Percentiles rank a stretch among this genome's conserved stretches.
These are phyloP conservation scores for Leptopilina boulardi DNA, from an alignment of 1,140 invertebrate genomes.

Conservation along the genomic window DNA sequence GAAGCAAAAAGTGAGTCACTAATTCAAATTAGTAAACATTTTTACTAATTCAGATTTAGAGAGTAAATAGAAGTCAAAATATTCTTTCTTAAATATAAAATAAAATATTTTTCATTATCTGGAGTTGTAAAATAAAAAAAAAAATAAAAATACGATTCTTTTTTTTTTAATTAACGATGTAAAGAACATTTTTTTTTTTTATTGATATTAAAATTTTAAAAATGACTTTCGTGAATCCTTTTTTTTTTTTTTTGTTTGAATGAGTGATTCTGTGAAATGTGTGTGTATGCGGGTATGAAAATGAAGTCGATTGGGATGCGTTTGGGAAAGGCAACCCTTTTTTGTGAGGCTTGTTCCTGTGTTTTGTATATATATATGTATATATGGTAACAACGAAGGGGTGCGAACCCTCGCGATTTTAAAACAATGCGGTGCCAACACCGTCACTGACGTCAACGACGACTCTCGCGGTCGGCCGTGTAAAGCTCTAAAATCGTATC, in stretches of 20 bases:
- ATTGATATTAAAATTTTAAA: too few species aligned
- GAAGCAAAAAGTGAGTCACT: too few species aligned
- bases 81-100: too few species aligned
- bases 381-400: neutral
- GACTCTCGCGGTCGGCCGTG: neutral
- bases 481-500: slow-evolving; percentile 6
- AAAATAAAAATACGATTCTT: too few species aligned
- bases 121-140: too few species aligned
- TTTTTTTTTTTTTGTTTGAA: neutral
- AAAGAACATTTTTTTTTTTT: too few species aligned
- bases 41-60: too few species aligned
- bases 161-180: too few species aligned
- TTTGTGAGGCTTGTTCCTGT: neutral
- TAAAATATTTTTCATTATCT: too few species aligned
- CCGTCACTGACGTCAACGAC: slow-evolving; percentile 3
- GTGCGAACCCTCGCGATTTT: slow-evolving; percentile 2
- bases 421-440: slow-evolving; percentile 1
- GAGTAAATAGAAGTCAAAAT: too few species aligned
- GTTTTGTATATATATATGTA: neutral
- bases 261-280: neutral
- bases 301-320: neutral
- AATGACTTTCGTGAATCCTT: too few species aligned
- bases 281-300: neutral
- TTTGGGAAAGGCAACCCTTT: neutral
- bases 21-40: too few species aligned